Evolutionary conservation across 2,113 vertebrate genomes (phyloP).

Genomic region (Propithecus coquereli): DNA sequence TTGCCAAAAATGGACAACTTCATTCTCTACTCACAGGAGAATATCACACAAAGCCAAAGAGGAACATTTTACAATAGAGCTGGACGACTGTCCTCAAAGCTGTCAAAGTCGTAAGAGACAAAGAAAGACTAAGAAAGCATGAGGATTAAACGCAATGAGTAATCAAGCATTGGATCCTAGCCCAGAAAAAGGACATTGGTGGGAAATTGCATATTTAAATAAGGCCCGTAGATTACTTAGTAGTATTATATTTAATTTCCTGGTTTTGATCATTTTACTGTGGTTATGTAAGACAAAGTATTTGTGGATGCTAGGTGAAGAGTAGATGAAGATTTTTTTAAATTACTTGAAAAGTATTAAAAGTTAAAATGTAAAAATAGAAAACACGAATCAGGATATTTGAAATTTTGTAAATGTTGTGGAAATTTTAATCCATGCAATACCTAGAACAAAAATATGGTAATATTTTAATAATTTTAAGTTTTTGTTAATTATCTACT

Average conservation of each 20-base stretch:
- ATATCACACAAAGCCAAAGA: not conserved
- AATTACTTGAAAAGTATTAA: not conserved
- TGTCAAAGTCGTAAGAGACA: not conserved
- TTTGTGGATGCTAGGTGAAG: not conserved
- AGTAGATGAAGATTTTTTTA: not conserved
- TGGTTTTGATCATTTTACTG: not conserved
- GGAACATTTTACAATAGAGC: not conserved
- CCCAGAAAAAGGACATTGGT: not conserved
- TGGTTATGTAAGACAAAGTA: not conserved
- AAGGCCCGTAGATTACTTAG: not conserved
- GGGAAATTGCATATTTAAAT: not conserved
- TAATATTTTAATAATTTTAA: not conserved
- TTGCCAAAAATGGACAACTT: not conserved
- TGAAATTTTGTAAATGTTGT: not conserved
- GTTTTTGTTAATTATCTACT: not conserved
- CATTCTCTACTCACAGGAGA: not conserved
- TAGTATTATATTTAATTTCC: not conserved
- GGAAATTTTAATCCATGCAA: not conserved
- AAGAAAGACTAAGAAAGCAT: not conserved
- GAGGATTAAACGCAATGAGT: not conserved
- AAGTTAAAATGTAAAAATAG: not conserved
- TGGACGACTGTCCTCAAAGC: not conserved
- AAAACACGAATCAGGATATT: not conserved
- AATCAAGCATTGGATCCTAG: not conserved
- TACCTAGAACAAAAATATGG: not conserved